Conservation (phyloP, 1,140 invertebrate species). For the Bradysia coprophila region DNA sequence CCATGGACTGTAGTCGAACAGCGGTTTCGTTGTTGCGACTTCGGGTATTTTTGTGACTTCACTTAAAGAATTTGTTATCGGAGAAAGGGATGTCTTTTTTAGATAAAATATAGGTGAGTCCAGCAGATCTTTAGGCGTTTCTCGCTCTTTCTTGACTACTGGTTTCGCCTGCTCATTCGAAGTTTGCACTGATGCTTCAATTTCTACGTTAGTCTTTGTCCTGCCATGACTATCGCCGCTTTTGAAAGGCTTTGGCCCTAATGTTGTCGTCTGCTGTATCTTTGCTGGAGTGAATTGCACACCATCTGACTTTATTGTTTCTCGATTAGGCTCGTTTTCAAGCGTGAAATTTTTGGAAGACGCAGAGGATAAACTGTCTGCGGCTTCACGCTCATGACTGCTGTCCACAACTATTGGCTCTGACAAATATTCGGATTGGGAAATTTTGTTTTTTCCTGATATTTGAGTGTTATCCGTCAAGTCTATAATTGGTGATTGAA, state of each 20-base stretch:
- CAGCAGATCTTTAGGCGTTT: slow-evolving; percentile 14
- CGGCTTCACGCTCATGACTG: slow-evolving; percentile 6
- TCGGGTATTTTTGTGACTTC: background rate
- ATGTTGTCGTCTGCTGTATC: background rate
- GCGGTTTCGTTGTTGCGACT: background rate
- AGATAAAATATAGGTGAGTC: slow-evolving; percentile 15
- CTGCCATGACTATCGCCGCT: background rate
- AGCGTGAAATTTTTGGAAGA: slow-evolving; percentile 4
- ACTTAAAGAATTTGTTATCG: slow-evolving; percentile 12
- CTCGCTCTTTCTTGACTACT: background rate
- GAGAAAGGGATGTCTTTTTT: slow-evolving; percentile 9
- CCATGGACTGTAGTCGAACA: slow-evolving; percentile 2
- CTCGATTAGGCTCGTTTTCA: background rate
- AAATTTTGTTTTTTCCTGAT: slow-evolving; percentile 4
- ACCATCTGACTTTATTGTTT: background rate
- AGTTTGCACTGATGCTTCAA: background rate
- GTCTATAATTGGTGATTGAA: slow-evolving; percentile 41
- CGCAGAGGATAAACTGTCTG: slow-evolving; percentile 5
- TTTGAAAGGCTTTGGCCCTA: background rate
- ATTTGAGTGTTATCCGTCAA: slow-evolving; percentile 19
- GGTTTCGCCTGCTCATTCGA: background rate
- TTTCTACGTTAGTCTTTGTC: background rate
- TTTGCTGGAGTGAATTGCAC: background rate
- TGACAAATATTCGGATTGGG: slow-evolving; percentile 4
- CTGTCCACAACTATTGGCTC: slow-evolving; percentile 7